Base-by-base conservation (phyloP, 92 coral and sea anemone species). In the Parazoanthus swiftii region DNA sequence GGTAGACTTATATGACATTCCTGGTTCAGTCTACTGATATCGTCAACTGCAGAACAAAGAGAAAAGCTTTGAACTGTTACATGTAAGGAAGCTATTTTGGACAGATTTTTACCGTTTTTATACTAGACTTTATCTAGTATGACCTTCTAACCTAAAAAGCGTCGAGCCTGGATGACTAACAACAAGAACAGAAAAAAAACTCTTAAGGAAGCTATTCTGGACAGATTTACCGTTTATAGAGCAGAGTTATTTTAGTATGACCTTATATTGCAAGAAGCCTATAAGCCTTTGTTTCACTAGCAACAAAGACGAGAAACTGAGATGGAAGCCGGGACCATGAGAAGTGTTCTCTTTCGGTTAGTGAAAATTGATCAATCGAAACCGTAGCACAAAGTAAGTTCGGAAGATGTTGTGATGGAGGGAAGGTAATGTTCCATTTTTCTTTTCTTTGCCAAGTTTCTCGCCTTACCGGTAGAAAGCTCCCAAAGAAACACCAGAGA, bases 401-500 rank as follows among this genome's bases (percentile, higher is more conserved):
- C 11, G 18, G 18, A 13, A 20, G 59, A 54, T 54, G 59, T 14
- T 3, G 3, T 18, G 20, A 54, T 54, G 59, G 20, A 13, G 11
- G 59, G 59, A 13, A 54, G 18, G 63, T 46, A 18, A 9, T 11
- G 67, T 51, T 33, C 36, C 46, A 29, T 67, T 59, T 35, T 23
- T 33, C 36, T 51, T 37, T 76, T 37, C 80, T 76, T n/a, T 35
- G 4, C 5, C 21, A 50, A 46, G 8, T 20, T 36, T 58, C 25
- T 37, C 14, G 35, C 26, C 88, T 91, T 76, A 96, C 99, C 99
- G 90, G 99, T 97, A 2, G 99, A 90, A 2, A 97, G 93, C 81
- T 97, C 99, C 99, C 99, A 97, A 44, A 97, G 87, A 76, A 93
- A 97, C 80, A 97, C 98, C 82, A 92, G 85, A n/a, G 96, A 92